Evolutionary conservation across 2,888 invertebrate species (phyloP).

Genomic region (Merodon equestris): DNA sequence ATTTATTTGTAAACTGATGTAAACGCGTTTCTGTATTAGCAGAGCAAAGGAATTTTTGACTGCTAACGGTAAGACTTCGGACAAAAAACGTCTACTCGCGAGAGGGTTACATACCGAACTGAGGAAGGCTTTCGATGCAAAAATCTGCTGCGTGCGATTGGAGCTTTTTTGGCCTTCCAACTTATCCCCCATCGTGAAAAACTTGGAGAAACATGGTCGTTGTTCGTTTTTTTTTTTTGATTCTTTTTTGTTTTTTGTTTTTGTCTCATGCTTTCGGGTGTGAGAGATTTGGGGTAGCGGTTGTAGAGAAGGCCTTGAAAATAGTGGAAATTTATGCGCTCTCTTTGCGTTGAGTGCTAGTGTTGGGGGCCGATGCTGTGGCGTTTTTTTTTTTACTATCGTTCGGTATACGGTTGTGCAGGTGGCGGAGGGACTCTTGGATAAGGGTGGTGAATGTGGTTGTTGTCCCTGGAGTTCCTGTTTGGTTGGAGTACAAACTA

Average conservation of each 20-base stretch:
- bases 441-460: too few relatives aligned
- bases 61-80: constrained; percentile 45
- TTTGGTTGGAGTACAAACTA: too few relatives aligned
- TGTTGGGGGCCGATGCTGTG: constrained; percentile 12
- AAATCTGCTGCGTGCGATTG: constrained; percentile 38
- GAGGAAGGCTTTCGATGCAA: constrained; percentile 63
- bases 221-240: constrained; percentile 15
- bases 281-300: constrained; percentile 31
- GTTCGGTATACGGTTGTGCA: too few relatives aligned
- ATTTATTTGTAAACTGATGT: constrained; percentile 25
- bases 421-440: too few relatives aligned
- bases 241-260: background rate
- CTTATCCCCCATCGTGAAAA: background rate
- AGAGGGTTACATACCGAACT: constrained; percentile 77
- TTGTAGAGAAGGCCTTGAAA: constrained; percentile 68
- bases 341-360: constrained; percentile 38
- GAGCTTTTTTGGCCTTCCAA: constrained; percentile 49
- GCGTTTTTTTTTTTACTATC: too few relatives aligned
- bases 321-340: constrained; percentile 46
- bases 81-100: constrained; percentile 75
- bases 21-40: constrained; percentile 47
- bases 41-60: constrained; percentile 29
- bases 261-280: constrained; percentile 17
- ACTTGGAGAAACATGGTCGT: constrained; percentile 9
- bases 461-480: too few relatives aligned